Evolutionary conservation across 2,797 vertebrate species (phyloP).

Genomic region (Sebastiscus tertius): DNA sequence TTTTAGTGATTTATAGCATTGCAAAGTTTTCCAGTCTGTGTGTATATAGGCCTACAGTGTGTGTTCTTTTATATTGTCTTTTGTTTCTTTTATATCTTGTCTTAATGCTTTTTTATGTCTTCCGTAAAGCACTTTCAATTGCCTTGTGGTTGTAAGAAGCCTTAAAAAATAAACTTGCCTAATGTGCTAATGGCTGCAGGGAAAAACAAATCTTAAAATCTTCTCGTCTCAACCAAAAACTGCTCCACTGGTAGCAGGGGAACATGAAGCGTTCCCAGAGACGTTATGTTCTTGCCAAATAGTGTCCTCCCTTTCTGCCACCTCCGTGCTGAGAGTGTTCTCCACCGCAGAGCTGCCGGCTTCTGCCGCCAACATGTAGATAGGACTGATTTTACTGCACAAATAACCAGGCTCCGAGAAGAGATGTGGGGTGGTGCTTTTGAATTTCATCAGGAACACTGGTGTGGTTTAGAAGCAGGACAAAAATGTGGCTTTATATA

Average conservation of each 20-base stretch:
- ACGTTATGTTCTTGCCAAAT: constrained; percentile 47
- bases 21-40: neutral
- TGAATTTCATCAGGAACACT: neutral
- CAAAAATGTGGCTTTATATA: neutral
- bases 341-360: constrained; percentile 18
- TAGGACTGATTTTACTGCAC: neutral
- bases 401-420: neutral
- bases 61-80: neutral
- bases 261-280: constrained; percentile 18
- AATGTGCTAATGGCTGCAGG: neutral
- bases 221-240: constrained; percentile 3
- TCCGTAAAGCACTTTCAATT: neutral
- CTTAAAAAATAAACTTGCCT: neutral
- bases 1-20: neutral
- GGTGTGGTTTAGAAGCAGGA: neutral
- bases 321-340: constrained; percentile 42
- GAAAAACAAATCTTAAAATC: neutral
- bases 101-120: neutral
- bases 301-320: constrained; percentile 25
- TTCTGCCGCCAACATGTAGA: constrained; percentile 15
- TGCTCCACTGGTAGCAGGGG: neutral
- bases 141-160: neutral
- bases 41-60: neutral
- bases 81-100: neutral
- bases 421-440: neutral